Base-by-base conservation (phyloP, 2,888 invertebrate genomes). In the Lochmaea capreae region DNA sequence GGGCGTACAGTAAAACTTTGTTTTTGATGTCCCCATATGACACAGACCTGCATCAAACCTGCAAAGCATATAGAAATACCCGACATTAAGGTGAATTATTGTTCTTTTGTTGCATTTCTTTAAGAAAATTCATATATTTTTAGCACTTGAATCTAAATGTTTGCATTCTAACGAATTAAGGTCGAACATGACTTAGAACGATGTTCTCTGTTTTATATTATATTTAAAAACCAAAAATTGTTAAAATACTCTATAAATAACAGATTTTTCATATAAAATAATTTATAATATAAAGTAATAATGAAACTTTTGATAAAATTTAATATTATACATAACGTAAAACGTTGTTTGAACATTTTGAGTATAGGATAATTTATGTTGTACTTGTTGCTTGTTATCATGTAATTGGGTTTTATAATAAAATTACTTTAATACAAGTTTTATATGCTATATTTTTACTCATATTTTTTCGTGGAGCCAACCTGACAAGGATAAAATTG, bases 331-430 rank as follows among this genome's bases (percentile, higher is more conserved):
- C 46, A 71, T 71, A 71, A 71, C 71, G 71, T 71, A n/a, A 71
- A 71, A 71, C 71, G 71, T 71, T 71, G 70, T 70, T 70, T 70
- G 3, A 62, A 39, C 18, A 71, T 65, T 65, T 71, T 70, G 63
- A 46, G 59, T 67, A 67, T 67, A 63, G 14, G 52, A n/a, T 26
- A 67, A 65, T 71, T 71, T 71, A 39, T 71, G 69, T 75, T 78
- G 74, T 76, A 65, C 72, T 75, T 77, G 77, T 75, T 74, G 78
- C 77, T 78, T 78, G 78, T 78, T 78, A 74, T 78, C 68, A 69
- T 75, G 63, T 67, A 65, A 76, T 59, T 78, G 71, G 72, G 78
- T 75, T 78, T 78, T 78, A 57, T 72, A 72, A 68, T 65, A 72
- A 77, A 77, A 71, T 65, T 46, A 74, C 46, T 73, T 73, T 68